phyloP scores from a whole-genome alignment of 2,888 invertebrate species.

The Dusona sp. region DNA sequence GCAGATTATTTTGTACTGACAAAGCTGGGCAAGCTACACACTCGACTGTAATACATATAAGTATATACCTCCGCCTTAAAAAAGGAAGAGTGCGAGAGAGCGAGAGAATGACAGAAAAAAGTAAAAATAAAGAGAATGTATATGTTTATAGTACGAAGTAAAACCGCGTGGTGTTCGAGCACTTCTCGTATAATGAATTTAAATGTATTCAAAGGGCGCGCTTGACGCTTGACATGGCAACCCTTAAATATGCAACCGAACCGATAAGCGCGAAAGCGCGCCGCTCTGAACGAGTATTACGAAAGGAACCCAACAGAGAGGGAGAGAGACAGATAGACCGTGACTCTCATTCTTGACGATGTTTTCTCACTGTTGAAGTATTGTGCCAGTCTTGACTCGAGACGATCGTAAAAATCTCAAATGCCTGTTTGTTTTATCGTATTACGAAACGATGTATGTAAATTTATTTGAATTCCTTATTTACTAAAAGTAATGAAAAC shows the following conservation, averaged over 20 bases:
- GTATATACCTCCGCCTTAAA: not conserved
- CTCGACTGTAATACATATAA: conserved; percentile 21
- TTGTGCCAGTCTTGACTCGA: conserved; percentile 23
- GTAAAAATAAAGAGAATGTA: conserved; percentile 1
- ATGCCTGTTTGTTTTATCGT: conserved; percentile 64
- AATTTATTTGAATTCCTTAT: not conserved
- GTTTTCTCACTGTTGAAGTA: conserved; percentile 33
- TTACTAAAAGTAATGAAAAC: not conserved
- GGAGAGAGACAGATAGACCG: conserved; percentile 68
- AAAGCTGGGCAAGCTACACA: not conserved
- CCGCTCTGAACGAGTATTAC: conserved; percentile 79
- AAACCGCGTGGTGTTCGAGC: conserved; percentile 67
- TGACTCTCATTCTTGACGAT: conserved; percentile 64
- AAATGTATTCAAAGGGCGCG: conserved; percentile 84
- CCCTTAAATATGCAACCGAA: conserved; percentile 83
- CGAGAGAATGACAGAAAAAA: conserved; percentile 1
- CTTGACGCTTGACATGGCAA: conserved; percentile 83
- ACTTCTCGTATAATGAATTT: conserved; percentile 81
- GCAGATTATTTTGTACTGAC: conserved; percentile 40
- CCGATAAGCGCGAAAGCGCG: conserved; percentile 80
- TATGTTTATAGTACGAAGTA: conserved; percentile 46
- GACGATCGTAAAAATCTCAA: conserved; percentile 65
- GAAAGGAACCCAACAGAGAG: conserved; percentile 70
- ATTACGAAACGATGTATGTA: conserved; percentile 21
- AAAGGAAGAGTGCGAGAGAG: conserved; percentile 18